Evolutionary conservation across 2,888 invertebrate genomes (phyloP).

Genomic region (Pollenia amentaria): DNA sequence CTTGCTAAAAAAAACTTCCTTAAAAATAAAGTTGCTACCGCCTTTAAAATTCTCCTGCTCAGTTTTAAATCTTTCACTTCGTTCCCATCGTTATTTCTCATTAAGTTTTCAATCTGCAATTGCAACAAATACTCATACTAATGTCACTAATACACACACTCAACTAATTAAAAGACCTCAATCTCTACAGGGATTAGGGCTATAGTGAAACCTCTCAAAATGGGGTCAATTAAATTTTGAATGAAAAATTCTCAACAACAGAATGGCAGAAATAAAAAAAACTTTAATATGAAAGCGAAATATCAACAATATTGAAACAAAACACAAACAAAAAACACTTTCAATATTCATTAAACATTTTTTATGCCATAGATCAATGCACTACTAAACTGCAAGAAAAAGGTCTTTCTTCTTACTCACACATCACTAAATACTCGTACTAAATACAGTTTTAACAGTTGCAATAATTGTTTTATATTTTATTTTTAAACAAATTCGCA

Average conservation of each 20-base stretch:
- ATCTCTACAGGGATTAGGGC: constrained; percentile 69
- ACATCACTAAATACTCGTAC: constrained; percentile 41
- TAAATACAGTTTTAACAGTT: no score
- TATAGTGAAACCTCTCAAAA: constrained; percentile 69
- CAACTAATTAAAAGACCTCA: constrained; percentile 54
- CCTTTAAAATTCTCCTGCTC: no score
- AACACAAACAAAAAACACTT: constrained; percentile 19
- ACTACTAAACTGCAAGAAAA: constrained; percentile 66
- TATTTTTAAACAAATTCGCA: constrained; percentile 40
- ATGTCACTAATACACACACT: neutral
- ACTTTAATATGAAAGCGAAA: constrained; percentile 9
- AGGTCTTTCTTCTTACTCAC: constrained; percentile 64
- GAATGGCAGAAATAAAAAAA: constrained; percentile 9
- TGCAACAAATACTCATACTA: neutral
- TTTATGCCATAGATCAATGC: constrained; percentile 73
- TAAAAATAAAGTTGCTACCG: neutral
- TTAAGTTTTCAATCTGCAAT: constrained; percentile 34
- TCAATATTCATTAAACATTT: constrained; percentile 54
- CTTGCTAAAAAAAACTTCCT: no score
- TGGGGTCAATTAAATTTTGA: constrained; percentile 68
- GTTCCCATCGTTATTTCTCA: constrained; percentile 10
- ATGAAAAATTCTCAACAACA: constrained; percentile 32
- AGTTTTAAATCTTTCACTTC: neutral
- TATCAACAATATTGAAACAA: neutral
- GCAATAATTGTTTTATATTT: neutral